Evolutionary conservation across 2,888 invertebrate species (phyloP).

Genomic region (Morpho helenor): DNA sequence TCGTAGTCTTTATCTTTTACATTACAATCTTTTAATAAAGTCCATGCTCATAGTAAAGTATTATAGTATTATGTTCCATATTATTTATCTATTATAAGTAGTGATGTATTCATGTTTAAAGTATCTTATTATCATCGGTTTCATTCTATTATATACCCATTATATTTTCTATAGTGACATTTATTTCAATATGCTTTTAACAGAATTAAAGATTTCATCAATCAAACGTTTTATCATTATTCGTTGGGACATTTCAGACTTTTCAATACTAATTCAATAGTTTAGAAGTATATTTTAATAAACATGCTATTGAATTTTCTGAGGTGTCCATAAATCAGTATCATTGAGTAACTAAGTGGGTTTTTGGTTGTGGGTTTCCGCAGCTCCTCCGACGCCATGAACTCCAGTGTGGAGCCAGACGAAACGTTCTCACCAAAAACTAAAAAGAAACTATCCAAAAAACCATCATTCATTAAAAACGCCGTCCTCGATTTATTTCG

Average conservation of each 20-base stretch:
- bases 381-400: conserved; percentile 74
- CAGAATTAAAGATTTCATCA: conserved; percentile 60
- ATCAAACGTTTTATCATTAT: conserved; percentile 51
- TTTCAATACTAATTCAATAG: conserved; percentile 37
- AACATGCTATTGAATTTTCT: conserved; percentile 45
- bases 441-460: conserved; percentile 79
- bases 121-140: background rate
- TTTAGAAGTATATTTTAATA: background rate
- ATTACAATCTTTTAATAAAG: too few relatives aligned
- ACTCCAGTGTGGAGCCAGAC: conserved; percentile 73
- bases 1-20: conserved; percentile 22
- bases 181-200: conserved; percentile 75
- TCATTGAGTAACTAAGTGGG: conserved; percentile 75
- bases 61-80: too few relatives aligned
- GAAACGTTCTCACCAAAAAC: conserved; percentile 76
- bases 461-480: conserved; percentile 76
- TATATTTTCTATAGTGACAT: conserved; percentile 30
- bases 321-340: conserved; percentile 48
- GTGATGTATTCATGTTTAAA: background rate
- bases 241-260: conserved; percentile 54
- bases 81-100: background rate
- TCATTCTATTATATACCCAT: conserved; percentile 13
- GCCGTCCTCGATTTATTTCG: conserved; percentile 76
- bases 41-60: too few relatives aligned
- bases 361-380: conserved; percentile 77